Percentiles rank a stretch among this genome's conserved stretches.
Conservation (phyloP, 2,888 invertebrate species). For the Brachypalpus laphriformis region DNA sequence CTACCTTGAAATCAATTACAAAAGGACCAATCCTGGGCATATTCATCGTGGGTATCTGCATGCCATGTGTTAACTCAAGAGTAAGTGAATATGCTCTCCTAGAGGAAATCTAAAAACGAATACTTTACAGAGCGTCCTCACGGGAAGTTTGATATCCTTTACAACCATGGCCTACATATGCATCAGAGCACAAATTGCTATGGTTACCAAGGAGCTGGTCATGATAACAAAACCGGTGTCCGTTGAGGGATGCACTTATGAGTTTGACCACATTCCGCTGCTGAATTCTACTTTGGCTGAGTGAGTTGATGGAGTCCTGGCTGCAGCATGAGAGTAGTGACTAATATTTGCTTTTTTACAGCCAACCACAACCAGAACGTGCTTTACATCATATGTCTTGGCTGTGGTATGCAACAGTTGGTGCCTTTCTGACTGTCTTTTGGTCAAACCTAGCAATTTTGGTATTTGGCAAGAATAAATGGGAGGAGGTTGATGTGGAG, state of each 20-base stretch:
- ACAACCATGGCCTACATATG: constrained; percentile 87
- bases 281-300: constrained; percentile 72
- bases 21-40: constrained; percentile 88
- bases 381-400: constrained; percentile 86
- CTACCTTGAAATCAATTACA: constrained; percentile 86
- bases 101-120: too few species aligned
- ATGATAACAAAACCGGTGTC: constrained; percentile 77
- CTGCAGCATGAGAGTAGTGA: too few species aligned
- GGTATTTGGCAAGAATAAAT: constrained; percentile 83
- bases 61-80: constrained; percentile 87
- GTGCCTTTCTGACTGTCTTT: constrained; percentile 84
- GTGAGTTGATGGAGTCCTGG: too few species aligned
- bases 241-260: constrained; percentile 76
- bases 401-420: constrained; percentile 87
- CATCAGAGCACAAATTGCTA: constrained; percentile 87
- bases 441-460: constrained; percentile 85
- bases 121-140: constrained; percentile 85
- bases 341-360: neutral
- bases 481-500: constrained; percentile 84
- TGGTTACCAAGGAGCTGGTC: constrained; percentile 85
- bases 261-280: constrained; percentile 65
- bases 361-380: neutral
- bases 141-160: constrained; percentile 86
- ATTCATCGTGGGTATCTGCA: constrained; percentile 86
- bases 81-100: too few species aligned